Percentiles rank a stretch among this genome's conserved stretches.
Evolutionary conservation across 37 sponge, comb jelly and placozoan genomes (phyloP).

Genomic region (Mnemiopsis leidyi): DNA sequence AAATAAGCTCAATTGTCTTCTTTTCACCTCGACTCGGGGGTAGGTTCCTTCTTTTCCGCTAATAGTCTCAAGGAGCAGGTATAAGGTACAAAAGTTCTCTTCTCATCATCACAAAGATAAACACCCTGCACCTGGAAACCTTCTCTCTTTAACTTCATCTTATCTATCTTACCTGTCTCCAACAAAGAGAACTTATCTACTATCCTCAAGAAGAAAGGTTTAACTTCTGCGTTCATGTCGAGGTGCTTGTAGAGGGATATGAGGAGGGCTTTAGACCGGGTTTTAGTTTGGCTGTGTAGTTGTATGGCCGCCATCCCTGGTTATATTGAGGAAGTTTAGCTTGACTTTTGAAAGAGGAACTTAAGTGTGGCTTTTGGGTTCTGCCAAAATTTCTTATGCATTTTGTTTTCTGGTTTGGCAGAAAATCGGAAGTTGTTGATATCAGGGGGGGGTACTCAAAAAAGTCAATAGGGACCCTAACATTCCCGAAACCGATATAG

Average conservation of each 20-base stretch:
- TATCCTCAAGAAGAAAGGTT: background rate
- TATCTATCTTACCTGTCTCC: conserved; percentile 26
- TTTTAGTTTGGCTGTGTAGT: background rate
- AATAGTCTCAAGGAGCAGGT: background rate
- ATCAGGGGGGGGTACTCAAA: too few species aligned
- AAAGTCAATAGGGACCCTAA: too few species aligned
- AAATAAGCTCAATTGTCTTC: too few species aligned
- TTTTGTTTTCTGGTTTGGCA: too few species aligned
- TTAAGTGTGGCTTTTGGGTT: too few species aligned
- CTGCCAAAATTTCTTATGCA: too few species aligned
- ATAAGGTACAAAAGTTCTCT: background rate
- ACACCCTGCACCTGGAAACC: conserved; percentile 3
- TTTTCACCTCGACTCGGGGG: too few species aligned
- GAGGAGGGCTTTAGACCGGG: background rate
- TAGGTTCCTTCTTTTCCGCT: background rate
- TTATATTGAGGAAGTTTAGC: too few species aligned
- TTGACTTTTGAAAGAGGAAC: too few species aligned
- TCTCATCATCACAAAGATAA: background rate
- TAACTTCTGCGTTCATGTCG: background rate
- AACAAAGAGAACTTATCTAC: background rate
- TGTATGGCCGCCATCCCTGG: background rate
- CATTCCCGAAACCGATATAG: too few species aligned
- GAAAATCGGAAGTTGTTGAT: too few species aligned
- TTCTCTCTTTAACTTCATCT: conserved; percentile 1
- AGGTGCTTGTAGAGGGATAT: background rate